phyloP scores from a whole-genome alignment of 37 sponge, comb jelly and placozoan species.

The Crambe crambe region DNA sequence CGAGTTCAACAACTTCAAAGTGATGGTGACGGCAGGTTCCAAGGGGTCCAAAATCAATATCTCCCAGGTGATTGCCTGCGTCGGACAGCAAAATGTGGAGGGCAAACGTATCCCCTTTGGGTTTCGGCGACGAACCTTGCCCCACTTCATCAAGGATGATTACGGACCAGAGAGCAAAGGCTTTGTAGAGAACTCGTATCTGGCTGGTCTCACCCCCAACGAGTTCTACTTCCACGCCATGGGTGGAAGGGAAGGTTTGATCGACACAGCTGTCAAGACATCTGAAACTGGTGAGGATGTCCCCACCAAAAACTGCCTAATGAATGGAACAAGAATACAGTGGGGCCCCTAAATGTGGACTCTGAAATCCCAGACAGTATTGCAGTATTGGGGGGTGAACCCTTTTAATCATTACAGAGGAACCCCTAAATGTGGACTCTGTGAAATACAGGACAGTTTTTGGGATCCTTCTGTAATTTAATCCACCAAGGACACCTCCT shows the following conservation, averaged over 20 bases:
- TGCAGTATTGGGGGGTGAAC: too few relatives aligned
- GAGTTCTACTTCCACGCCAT: slow-evolving; percentile 99
- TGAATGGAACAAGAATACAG: too few relatives aligned
- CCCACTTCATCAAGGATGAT: slow-evolving; percentile 99
- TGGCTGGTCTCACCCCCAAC: slow-evolving; percentile 97
- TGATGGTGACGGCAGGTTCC: slow-evolving; percentile 98
- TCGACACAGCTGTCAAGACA: slow-evolving; percentile 99
- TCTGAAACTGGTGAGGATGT: slow-evolving; percentile 85
- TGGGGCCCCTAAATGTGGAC: too few relatives aligned
- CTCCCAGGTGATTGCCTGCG: slow-evolving; percentile 99
- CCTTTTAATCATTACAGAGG: too few relatives aligned
- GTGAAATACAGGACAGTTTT: too few relatives aligned
- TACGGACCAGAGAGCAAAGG: slow-evolving; percentile 99
- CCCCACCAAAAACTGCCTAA: too few relatives aligned
- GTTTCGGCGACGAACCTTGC: slow-evolving; percentile 96
- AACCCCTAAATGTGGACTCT: too few relatives aligned
- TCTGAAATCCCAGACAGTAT: too few relatives aligned
- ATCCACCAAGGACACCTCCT: too few relatives aligned
- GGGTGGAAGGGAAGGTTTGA: slow-evolving; percentile 99
- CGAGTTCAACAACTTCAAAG: slow-evolving; percentile 99
- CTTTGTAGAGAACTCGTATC: slow-evolving; percentile 99
- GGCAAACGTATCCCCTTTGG: slow-evolving; percentile 99
- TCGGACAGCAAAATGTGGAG: slow-evolving; percentile 99
- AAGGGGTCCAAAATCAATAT: slow-evolving; percentile 99
- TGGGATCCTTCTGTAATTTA: too few relatives aligned